Evolutionary conservation across 2,113 vertebrate genomes (phyloP), one percentile per base, ranked within the genome.

Genomic region (Progne subis): DNA sequence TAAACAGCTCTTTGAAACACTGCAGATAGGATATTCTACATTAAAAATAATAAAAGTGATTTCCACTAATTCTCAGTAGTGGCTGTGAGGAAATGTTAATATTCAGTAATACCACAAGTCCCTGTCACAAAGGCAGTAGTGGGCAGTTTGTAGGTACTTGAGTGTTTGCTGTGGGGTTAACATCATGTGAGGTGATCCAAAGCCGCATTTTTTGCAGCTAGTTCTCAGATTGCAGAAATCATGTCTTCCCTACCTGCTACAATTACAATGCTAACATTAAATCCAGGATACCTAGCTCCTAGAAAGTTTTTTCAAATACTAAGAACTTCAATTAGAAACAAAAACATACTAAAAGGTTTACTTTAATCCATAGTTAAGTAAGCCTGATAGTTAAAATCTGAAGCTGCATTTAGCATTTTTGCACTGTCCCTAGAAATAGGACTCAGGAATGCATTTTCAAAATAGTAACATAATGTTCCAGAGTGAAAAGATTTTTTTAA

Each of bases 391-490:
- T 72, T 84, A 79, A 13, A 86, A 78, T 65, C 32, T 89, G 44
- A 78, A 91, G 74, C 80, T 89, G 57, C 37, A 14, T 67, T 86
- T 86, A 88, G 63, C 49, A 84, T 32, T 96, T 92, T 79, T 95
- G 53, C 37, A n/a, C 47, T 57, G 83, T 32, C 79, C 76, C 79
- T 78, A 82, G 64, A 79, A 95, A 91, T 9, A 93, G 76, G 72
- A 69, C 46, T 80, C 43, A 65, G 92, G 86, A 91, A 92, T 89
- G 88, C 60, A 87, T 88, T 91, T 91, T 55, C 94, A 39, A 94
- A 94, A 92, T 74, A 91, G 82, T 82, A 79, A 96, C 90, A 86
- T 61, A 74, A 83, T 79, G 86, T 96, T 85, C 93, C 93, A 81
- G 72, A 83, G 76, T n/a, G 29, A 96, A 92, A 92, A 70, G 31